These are phyloP conservation scores for Melanargia galathea DNA, from an alignment of 2,888 invertebrate species.

Conservation along the genomic window DNA sequence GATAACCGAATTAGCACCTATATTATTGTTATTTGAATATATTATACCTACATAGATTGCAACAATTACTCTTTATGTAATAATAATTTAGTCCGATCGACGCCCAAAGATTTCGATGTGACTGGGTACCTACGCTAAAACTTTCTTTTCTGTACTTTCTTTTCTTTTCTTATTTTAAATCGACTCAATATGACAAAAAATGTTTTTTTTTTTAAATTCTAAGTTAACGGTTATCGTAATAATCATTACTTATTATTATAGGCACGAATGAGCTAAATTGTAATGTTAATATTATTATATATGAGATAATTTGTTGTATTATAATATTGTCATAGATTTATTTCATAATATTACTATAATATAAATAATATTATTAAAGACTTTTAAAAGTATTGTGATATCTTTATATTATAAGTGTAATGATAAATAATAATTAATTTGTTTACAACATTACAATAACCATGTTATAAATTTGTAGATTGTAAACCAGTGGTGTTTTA, in stretches of 20 bases:
- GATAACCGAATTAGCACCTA: neutral
- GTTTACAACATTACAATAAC: slow-evolving; percentile 50
- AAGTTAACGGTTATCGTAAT: neutral
- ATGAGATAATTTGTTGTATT: slow-evolving; percentile 15
- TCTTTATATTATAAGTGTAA: slow-evolving; percentile 64
- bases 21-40: neutral
- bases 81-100: neutral
- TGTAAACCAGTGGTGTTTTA: slow-evolving; percentile 55
- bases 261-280: neutral
- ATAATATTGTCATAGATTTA: slow-evolving; percentile 32
- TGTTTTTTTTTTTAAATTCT: neutral
- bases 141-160: too few relatives aligned
- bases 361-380: slow-evolving; percentile 55
- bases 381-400: slow-evolving; percentile 78
- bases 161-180: too few relatives aligned
- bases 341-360: slow-evolving; percentile 40
- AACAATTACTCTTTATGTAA: neutral
- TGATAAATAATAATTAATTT: too few relatives aligned
- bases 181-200: too few relatives aligned
- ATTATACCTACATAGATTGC: neutral
- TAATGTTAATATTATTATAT: too few relatives aligned
- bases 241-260: neutral
- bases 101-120: neutral
- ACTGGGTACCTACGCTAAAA: too few relatives aligned
- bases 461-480: slow-evolving; percentile 68